Evolutionary conservation across 2,797 vertebrate genomes (phyloP), one percentile per base, ranked within the genome.

Genomic region (Neomorphus geoffroyi): DNA sequence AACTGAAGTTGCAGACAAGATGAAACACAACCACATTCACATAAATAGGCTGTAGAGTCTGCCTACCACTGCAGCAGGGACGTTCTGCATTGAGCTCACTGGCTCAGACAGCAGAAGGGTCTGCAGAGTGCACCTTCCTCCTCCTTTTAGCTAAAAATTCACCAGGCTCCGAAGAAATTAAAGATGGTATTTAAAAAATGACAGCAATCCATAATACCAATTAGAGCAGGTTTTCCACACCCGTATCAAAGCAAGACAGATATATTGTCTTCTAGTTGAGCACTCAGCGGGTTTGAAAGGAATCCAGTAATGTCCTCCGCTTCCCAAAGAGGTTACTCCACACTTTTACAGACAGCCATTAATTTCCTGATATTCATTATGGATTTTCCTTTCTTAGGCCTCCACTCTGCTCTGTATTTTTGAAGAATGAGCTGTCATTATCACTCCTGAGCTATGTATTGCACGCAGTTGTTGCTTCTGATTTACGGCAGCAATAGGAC

Each of bases 51-150:
- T 65, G 27, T 23, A 39, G 19, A 16, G 39, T 39, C n/a, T 2
- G 10, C 9, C 62, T 43, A 26, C 27, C 39, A 41, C 39, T 14
- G 67, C 48, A 65, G 53, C 46, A 39, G 30, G 19, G 30, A 27
- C 0, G 2, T 19, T 50, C n/a, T 6, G 56, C 61, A 45, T 2
- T 7, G 12, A 56, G 46, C 67, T 45, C 0, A 0, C 32, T 1
- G 0, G 48, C 51, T 39, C 4, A 0, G 28, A 10, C 39, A 50
- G 32, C 5, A 0, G 62, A 21, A 54, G 5, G 30, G 26, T 22
- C 51, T 50, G 30, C 23, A 74, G 8, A 78, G 18, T 1, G 6
- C 19, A 28, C n/a, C 24, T 50, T n/a, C 53, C 39, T 53, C 46
- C 51, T 65, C 56, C 43, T 75, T 69, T 70, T 19, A n/a, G 23